Conservation (phyloP, 2,113 vertebrate genomes). For the Scomber colias region DNA sequence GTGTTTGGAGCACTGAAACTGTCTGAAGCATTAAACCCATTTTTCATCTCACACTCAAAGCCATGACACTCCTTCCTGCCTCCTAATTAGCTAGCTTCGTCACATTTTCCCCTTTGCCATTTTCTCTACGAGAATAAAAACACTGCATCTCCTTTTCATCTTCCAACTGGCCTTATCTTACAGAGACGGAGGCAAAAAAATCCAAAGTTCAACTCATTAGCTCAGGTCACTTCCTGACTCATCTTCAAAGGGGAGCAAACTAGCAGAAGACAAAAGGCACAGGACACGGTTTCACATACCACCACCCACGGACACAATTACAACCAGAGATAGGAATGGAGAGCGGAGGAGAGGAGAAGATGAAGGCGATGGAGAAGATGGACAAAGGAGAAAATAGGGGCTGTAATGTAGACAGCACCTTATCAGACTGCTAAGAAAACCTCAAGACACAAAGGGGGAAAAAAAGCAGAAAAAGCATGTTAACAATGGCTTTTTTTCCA, state of each 20-base stretch:
- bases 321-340: neutral
- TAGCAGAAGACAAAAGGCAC: constrained; percentile 46
- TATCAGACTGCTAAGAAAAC: neutral
- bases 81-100: constrained; percentile 90
- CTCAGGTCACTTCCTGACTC: constrained; percentile 90
- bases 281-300: constrained; percentile 42
- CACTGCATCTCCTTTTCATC: constrained; percentile 88
- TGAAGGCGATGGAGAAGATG: constrained; percentile 6
- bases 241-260: constrained; percentile 73
- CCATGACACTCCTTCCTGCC: constrained; percentile 81
- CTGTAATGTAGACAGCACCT: neutral
- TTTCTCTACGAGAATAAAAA: constrained; percentile 47
- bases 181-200: constrained; percentile 80
- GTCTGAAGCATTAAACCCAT: constrained; percentile 15
- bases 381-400: constrained; percentile 15
- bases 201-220: constrained; percentile 90
- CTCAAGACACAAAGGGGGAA: neutral
- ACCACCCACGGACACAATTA: constrained; percentile 60
- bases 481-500: neutral
- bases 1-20: constrained; percentile 29
- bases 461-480: neutral
- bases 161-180: constrained; percentile 82
- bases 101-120: constrained; percentile 34
- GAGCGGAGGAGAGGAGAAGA: constrained; percentile 29
- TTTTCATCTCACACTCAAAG: constrained; percentile 70